Base-by-base conservation (phyloP, 2,797 vertebrate genomes). In the Schizothorax lantsangensis region DNA sequence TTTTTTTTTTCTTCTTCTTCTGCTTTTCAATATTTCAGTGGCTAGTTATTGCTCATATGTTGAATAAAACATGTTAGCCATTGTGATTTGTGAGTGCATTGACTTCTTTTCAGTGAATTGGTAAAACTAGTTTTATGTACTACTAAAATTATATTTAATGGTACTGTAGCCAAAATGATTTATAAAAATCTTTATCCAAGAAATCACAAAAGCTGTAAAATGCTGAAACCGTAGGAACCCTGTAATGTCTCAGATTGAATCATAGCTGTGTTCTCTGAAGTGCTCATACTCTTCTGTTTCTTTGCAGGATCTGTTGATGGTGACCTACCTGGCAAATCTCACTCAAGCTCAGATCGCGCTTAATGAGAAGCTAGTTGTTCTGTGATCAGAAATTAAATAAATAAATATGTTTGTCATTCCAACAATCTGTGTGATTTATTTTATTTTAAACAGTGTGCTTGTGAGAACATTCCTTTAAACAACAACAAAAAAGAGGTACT, bases 301-400 rank as follows among this genome's bases (percentile, higher is more conserved):
- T 89, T 88, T 88, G 38, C 93, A 99, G 98, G 98, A 99, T 90
- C 94, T 99, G 47, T 92, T 99, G 95, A 99, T 99, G 98, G 98
- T 99, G 94, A 99, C 98, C 59, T 99, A 99, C 93, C 93, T 99
- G 94, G 95, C 98, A 47, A 99, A 99, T 92, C 97, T 99, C 87
- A 99, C 98, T 69, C 98, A 99, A 94, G 97, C 98, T 90, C 98
- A 99, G 93, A 99, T 99, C 19, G 97, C 97, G 87, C 97, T 99
- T 68, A 99, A 99, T 0, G 98, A 99, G 94, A 99, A 99, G 91
- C 96, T 99, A 73, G 95, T 99, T 87, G 87, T 96, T 86, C 94
- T 96, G 89, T 96, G 92, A 95, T 74, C 17, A 26, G 14, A 81
- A 87, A 66, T 52, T 40, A 43, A 87, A 88, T 80, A 45, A 86